phyloP scores from a whole-genome alignment of 1,140 invertebrate genomes.

The Caenorhabditis inopinata region DNA sequence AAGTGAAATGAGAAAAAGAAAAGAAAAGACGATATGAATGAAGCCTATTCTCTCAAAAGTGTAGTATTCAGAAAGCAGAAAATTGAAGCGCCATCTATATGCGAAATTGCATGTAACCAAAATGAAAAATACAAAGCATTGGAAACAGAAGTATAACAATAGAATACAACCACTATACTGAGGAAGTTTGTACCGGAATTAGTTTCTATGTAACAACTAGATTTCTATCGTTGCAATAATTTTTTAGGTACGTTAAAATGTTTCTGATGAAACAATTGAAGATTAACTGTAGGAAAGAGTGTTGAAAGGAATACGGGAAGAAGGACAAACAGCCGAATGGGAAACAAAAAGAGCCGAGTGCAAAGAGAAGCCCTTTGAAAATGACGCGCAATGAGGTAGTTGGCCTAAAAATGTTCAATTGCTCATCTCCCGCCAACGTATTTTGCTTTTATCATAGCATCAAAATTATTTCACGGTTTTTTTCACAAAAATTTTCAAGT shows the following conservation, averaged over 20 bases:
- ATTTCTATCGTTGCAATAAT: too few relatives aligned
- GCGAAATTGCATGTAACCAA: not conserved
- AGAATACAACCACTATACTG: too few relatives aligned
- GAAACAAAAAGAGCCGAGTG: not conserved
- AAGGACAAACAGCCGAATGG: not conserved
- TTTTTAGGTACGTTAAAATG: not conserved
- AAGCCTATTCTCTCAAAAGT: not conserved
- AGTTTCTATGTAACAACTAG: too few relatives aligned
- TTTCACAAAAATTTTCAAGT: constrained; percentile 3
- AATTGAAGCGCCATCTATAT: constrained; percentile 17
- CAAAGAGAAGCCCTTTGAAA: constrained; percentile 10
- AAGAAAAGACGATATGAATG: not conserved
- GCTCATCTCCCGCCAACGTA: too few relatives aligned
- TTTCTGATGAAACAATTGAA: constrained; percentile 14
- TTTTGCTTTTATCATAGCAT: not conserved
- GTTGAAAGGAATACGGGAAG: constrained; percentile 15
- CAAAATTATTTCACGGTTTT: too few relatives aligned
- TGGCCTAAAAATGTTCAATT: constrained; percentile 29
- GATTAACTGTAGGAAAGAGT: constrained; percentile 11
- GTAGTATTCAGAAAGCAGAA: not conserved
- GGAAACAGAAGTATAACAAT: not conserved
- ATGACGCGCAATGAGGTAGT: constrained; percentile 22
- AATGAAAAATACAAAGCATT: not conserved
- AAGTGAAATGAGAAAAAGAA: too few relatives aligned
- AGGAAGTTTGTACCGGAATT: too few relatives aligned